Evolutionary conservation across 2,113 vertebrate species (phyloP).

Genomic region (Sinocyclocheilus anshuiensis): DNA sequence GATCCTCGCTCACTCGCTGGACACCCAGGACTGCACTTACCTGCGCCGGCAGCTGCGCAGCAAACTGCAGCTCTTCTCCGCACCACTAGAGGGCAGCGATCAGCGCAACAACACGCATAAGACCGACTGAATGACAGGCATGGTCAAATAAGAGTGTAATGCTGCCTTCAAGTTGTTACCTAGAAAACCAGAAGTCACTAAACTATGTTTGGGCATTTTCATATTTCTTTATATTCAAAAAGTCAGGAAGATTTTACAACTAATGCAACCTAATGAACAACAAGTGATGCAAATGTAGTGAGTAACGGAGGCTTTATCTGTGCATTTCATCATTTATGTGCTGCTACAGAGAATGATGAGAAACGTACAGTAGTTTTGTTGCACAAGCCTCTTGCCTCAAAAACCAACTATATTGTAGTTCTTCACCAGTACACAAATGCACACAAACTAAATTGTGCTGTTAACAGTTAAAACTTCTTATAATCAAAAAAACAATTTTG

Average conservation of each 20-base stretch:
- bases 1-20: slow-evolving; percentile 82
- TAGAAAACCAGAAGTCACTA: no score
- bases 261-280: not conserved
- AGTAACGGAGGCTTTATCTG: not conserved
- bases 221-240: not conserved
- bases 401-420: not conserved
- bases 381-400: not conserved
- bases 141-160: not conserved
- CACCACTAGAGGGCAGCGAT: slow-evolving; percentile 57
- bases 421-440: not conserved
- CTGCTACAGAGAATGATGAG: not conserved
- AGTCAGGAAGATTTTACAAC: not conserved
- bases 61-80: slow-evolving; percentile 78
- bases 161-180: not conserved
- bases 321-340: not conserved
- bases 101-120: not conserved
- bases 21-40: slow-evolving; percentile 84
- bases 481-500: not conserved
- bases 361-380: not conserved
- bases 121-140: not conserved
- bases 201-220: not conserved
- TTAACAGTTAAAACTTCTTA: not conserved
- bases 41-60: slow-evolving; percentile 78
- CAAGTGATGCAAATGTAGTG: not conserved
- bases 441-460: not conserved